Percentiles rank a stretch among this genome's conserved stretches.
These are phyloP conservation scores for Lophura swinhoii DNA, from an alignment of 2,797 vertebrate genomes.

Conservation along the genomic window DNA sequence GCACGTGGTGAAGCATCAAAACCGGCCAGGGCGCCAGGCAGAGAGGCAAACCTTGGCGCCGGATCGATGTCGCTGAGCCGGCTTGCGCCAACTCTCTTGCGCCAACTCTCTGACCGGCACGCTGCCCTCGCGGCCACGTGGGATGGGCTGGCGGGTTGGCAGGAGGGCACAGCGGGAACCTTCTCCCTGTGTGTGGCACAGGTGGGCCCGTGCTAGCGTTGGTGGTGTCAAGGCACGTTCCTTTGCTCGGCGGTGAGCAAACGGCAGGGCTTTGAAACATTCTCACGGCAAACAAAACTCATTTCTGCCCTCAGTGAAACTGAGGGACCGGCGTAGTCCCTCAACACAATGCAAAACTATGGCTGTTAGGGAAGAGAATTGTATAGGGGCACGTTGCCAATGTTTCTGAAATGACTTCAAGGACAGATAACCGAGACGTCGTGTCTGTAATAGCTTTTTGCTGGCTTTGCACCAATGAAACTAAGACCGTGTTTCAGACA, in stretches of 20 bases:
- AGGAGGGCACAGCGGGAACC: background rate
- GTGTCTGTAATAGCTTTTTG: background rate
- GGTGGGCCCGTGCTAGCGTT: accelerated
- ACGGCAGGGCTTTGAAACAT: background rate
- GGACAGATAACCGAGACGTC: background rate
- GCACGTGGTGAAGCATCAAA: slow-evolving; percentile 80
- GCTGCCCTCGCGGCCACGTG: background rate
- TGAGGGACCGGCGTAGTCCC: background rate
- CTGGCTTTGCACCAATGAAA: slow-evolving; percentile 20
- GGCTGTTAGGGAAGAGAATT: slow-evolving; percentile 29
- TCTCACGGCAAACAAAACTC: background rate
- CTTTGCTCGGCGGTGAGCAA: background rate
- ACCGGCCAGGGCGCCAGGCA: slow-evolving; percentile 74
- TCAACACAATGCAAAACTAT: slow-evolving; percentile 21
- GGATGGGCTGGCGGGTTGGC: background rate
- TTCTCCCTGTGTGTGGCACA: accelerated
- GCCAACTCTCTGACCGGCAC: background rate
- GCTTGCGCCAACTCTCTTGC: background rate
- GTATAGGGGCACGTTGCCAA: background rate
- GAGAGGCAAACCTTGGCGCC: slow-evolving; percentile 82
- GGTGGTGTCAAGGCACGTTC: background rate
- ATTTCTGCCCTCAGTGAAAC: slow-evolving; percentile 16
- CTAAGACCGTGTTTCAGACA: slow-evolving; percentile 2
- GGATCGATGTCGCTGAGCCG: slow-evolving; percentile 56
- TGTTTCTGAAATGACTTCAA: slow-evolving; percentile 13